A percentile compares a stretch with the other conserved stretches of the same genome.
phyloP scores from a whole-genome alignment of 2,113 vertebrate species.

The Malurus melanocephalus region DNA sequence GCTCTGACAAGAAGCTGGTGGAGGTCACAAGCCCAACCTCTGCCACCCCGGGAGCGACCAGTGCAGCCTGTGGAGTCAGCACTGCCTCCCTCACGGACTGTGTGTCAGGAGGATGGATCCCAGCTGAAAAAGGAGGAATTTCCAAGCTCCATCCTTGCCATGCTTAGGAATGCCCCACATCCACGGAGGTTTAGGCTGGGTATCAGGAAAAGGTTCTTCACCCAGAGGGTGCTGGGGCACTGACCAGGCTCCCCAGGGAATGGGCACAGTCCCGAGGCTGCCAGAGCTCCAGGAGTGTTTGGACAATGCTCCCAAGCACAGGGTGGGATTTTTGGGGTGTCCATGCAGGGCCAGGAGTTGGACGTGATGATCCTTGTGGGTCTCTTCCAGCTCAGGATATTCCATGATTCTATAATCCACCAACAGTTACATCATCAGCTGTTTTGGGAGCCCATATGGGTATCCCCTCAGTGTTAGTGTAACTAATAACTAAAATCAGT shows the following conservation, averaged over 20 bases:
- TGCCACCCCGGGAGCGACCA: not conserved
- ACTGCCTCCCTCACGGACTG: accelerated
- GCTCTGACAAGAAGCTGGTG: not conserved
- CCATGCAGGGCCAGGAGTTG: not conserved
- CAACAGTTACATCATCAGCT: not conserved
- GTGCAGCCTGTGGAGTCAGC: not conserved
- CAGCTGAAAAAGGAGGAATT: not conserved
- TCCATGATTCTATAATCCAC: not conserved
- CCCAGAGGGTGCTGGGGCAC: accelerated
- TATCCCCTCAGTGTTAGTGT: not conserved
- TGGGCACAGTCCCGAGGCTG: not conserved
- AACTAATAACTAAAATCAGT: not conserved
- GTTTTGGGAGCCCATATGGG: not conserved
- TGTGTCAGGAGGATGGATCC: not conserved
- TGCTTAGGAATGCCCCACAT: accelerated
- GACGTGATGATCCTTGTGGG: not conserved
- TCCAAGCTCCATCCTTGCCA: not conserved
- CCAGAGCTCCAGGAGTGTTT: not conserved
- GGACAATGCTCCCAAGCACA: accelerated
- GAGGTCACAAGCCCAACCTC: not conserved
- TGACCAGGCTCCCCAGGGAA: not conserved
- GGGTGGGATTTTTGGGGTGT: not conserved
- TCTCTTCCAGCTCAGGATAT: not conserved
- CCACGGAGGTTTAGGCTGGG: not conserved
- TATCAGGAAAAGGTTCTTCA: not conserved